A percentile compares a stretch with the other conserved stretches of the same genome.
Conservation (phyloP, 2,888 invertebrate genomes). For the Cantharis flavilabris region DNA sequence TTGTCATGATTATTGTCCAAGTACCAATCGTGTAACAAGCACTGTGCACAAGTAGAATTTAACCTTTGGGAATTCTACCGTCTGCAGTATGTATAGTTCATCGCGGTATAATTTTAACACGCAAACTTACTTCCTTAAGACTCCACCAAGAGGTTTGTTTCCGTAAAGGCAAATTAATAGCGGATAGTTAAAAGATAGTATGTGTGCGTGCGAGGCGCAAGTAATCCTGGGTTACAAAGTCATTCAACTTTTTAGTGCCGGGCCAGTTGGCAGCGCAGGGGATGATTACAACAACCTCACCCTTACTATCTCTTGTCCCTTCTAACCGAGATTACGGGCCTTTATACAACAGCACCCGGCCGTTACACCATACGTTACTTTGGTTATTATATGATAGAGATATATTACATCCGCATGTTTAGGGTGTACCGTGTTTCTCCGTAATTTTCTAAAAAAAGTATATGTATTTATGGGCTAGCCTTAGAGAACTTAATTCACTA, state of each 20-base stretch:
- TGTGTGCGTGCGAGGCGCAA: constrained; percentile 42
- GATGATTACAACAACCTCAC: constrained; percentile 44
- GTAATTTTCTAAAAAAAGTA: constrained; percentile 45
- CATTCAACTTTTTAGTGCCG: constrained; percentile 52
- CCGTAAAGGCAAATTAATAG: constrained; percentile 29
- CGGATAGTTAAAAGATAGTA: constrained; percentile 34
- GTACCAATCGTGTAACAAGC: constrained; percentile 16
- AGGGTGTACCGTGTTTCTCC: constrained; percentile 44
- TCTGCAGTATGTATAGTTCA: constrained; percentile 14
- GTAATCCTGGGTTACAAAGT: constrained; percentile 47
- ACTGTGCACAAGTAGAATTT: constrained; percentile 22
- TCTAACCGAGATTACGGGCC: constrained; percentile 44
- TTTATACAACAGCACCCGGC: constrained; percentile 44
- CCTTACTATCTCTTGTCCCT: constrained; percentile 36
- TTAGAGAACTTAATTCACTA: constrained; percentile 20
- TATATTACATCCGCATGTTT: constrained; percentile 49
- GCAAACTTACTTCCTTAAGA: constrained; percentile 22
- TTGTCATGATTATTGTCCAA: constrained; percentile 12
- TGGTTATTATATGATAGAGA: constrained; percentile 53
- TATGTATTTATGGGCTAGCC: constrained; percentile 14
- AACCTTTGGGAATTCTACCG: constrained; percentile 6
- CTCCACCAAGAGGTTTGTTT: constrained; percentile 15
- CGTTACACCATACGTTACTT: constrained; percentile 48
- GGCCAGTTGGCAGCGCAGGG: constrained; percentile 47
- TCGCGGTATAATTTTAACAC: constrained; percentile 18